Base-by-base conservation (phyloP, 35 echinoderm and acorn worm genomes). In the Holothuria glaberrima region DNA sequence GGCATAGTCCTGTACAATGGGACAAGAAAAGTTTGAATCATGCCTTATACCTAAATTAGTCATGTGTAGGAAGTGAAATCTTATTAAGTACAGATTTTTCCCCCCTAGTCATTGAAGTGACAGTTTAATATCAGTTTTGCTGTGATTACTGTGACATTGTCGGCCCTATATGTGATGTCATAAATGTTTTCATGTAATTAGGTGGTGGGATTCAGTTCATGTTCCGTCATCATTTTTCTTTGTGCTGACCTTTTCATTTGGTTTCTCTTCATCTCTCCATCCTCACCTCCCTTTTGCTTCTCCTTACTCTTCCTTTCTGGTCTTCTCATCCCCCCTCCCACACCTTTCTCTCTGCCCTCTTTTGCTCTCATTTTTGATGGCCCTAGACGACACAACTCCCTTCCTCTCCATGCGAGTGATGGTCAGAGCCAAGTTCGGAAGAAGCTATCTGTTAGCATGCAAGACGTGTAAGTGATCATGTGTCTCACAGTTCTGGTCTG, bases 321-420 rank as follows among this genome's bases (percentile, higher is more conserved):
- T 86, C 52, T 61, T 30, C 29, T 70, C 38, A 35, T 56, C 22
- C 41, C 63, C 26, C 36, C 75, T 28, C 16, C 30, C 59, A 17
- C 29, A 41, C 66, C 80, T 7, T 70, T 20, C 29, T 75, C 74
- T 35, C 12, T 31, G 30, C 57, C 38, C 69, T 54, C 72, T 59
- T 27, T 25, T 21, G 63, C 33, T 68, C 24, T 64, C 68, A 18
- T 48, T 70, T 69, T 83, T 19, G n/a, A 59, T 83, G 48, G 24
- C 67, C 79, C 77, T 75, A 94, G 92, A 94, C 88, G 92, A 25
- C 92, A 94, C 92, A 94, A 94, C 79, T 94, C 92, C 48, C 92
- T 94, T 59, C 92, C 92, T 84, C 87, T 88, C 26, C 92, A 89
- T 84, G 82, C 79, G 54, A 89, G 76, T 29, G 92, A 85, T 48